Base-by-base conservation (phyloP, 1,140 invertebrate genomes). In the Zaprionus africanus region DNA sequence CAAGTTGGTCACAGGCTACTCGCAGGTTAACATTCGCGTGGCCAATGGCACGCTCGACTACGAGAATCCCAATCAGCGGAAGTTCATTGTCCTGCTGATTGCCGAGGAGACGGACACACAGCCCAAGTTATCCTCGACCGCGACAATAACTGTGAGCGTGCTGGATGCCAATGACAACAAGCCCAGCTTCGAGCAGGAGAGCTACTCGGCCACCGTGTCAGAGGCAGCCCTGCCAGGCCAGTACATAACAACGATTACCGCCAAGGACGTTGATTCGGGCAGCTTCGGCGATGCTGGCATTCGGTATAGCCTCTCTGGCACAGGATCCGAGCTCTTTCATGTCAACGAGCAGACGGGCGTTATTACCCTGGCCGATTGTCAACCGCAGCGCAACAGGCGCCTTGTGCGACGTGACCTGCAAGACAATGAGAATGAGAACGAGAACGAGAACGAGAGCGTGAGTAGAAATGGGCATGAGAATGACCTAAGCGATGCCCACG, bases 161-260 rank as follows among this genome's bases (percentile, higher is more conserved):
- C 94, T 95, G 7, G 97, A 99, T 93, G 96, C 96, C n/a, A 98
- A 98, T 93, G 97, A 98, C 93, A 98, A 98, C 93, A 95, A 96
- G 5, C 97, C 98, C 4, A 94, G 94, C 13, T 98, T 98, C 92
- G 94, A 95, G 28, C 95, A 95, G 82, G 95, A 96, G 51, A 95
- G 95, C 12, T 98, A 97, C 91, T 95, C 95, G 1, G 95, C 95
- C 1, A 92, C 86, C 5, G 94, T 98, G 19, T 95, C 95, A 1
- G 98, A 99, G 93, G 95, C 95, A 9, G 96, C 97, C 0, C 81
- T 94, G 0, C 94, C 95, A 1, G 96, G 96, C 1, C 95, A 95
- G 51, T 93, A 95, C 64, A 95, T 99, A 54, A 94, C 95, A 7
- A 95, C 95, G 28, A 96, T 98, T 43, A 95, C 95, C 26, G 98